These are phyloP conservation scores for Takifugu bimaculatus DNA, from an alignment of 2,113 vertebrate genomes.

Conservation along the genomic window DNA sequence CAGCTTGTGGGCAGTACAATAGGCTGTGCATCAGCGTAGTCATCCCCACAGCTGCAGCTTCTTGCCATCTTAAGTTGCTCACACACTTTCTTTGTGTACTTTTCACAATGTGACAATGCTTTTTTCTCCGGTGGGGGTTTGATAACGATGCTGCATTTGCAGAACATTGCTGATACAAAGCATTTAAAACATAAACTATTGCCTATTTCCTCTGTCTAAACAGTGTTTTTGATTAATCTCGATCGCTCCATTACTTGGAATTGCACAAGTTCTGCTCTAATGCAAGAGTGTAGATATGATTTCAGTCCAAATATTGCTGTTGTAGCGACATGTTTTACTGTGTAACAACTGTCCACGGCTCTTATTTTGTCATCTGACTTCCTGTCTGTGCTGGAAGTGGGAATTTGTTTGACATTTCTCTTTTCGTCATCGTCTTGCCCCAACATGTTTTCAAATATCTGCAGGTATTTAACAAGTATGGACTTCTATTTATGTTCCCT, in stretches of 20 bases:
- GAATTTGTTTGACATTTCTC: neutral
- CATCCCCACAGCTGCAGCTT: slow-evolving; percentile 9
- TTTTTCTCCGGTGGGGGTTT: neutral
- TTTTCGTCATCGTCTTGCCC: neutral
- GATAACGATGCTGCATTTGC: neutral
- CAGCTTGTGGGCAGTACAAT: slow-evolving; percentile 48
- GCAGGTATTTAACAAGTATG: too few relatives aligned
- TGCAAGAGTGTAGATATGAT: too few relatives aligned
- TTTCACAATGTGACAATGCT: slow-evolving; percentile 9
- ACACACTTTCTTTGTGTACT: slow-evolving; percentile 10
- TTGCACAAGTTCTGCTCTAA: too few relatives aligned
- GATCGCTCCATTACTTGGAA: too few relatives aligned
- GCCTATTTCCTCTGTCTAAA: too few relatives aligned
- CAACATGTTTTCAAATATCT: neutral
- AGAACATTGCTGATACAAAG: too few relatives aligned
- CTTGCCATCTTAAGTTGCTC: slow-evolving; percentile 19
- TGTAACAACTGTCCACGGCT: too few relatives aligned
- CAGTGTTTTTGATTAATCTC: too few relatives aligned
- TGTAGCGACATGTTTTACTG: too few relatives aligned
- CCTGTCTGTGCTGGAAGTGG: neutral
- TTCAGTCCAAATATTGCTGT: too few relatives aligned
- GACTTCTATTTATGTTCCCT: too few relatives aligned
- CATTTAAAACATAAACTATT: too few relatives aligned
- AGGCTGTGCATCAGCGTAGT: slow-evolving; percentile 34
- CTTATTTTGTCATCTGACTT: slow-evolving; percentile 1